A percentile compares a stretch with the other conserved stretches of the same genome.
Evolutionary conservation across 2,797 vertebrate species (phyloP).

Genomic region (Brachyrhaphis roseni): DNA sequence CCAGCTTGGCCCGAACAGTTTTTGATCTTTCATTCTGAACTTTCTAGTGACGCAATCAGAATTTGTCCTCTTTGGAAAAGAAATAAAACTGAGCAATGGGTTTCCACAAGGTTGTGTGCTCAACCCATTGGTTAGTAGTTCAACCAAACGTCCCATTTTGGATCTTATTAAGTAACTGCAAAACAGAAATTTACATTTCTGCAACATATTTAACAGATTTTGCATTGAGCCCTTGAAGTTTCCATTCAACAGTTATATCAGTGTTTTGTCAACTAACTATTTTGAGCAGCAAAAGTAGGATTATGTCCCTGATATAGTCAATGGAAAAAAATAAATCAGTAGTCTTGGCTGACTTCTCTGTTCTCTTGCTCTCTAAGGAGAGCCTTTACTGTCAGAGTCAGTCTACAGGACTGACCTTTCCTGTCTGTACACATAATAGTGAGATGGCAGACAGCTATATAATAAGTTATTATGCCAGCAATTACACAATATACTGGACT

Average conservation of each 20-base stretch:
- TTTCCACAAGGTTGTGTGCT: too few relatives aligned
- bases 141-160: neutral
- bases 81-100: too few relatives aligned
- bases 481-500: constrained; percentile 16
- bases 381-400: constrained; percentile 20
- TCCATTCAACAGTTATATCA: neutral
- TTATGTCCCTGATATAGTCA: constrained; percentile 35
- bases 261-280: constrained; percentile 22
- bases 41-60: too few relatives aligned
- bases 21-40: too few relatives aligned
- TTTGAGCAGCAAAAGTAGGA: constrained; percentile 40
- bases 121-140: neutral
- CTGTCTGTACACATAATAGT: neutral
- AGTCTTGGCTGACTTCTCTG: constrained; percentile 26
- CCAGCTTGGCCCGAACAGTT: neutral
- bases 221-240: neutral
- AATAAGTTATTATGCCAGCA: neutral
- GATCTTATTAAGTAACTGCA: neutral
- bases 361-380: constrained; percentile 21
- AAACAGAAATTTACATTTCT: neutral
- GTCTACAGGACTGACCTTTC: neutral
- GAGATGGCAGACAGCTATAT: neutral
- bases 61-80: too few relatives aligned
- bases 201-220: neutral
- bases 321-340: constrained; percentile 37